A percentile compares a stretch with the other conserved stretches of the same genome.
phyloP scores from a whole-genome alignment of 1,140 invertebrate genomes.

The Probaryconus sp. region DNA sequence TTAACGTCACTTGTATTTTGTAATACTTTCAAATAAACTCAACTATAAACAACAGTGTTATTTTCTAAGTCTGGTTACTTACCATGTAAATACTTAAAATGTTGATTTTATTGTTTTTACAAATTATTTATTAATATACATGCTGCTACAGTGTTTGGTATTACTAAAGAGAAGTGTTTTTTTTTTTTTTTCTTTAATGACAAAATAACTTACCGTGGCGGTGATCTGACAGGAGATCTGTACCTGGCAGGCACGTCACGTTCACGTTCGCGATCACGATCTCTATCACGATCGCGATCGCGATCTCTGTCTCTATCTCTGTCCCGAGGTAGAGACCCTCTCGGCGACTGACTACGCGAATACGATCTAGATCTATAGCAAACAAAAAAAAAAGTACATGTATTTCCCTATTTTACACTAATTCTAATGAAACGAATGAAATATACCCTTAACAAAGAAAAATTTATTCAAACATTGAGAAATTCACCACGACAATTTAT shows the following conservation, averaged over 20 bases:
- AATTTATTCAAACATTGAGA: too few species aligned
- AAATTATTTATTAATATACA: neutral
- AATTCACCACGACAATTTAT: too few species aligned
- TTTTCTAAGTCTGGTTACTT: too few species aligned
- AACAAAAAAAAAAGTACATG: slow-evolving; percentile 28
- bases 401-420: neutral
- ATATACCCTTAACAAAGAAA: too few species aligned
- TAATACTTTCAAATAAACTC: too few species aligned
- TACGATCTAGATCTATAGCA: slow-evolving; percentile 73
- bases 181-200: slow-evolving; percentile 5
- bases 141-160: neutral
- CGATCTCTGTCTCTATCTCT: slow-evolving; percentile 69
- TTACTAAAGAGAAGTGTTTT: slow-evolving; percentile 9
- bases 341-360: slow-evolving; percentile 75
- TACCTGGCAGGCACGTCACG: slow-evolving; percentile 73
- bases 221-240: slow-evolving; percentile 78
- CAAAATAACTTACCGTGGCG: slow-evolving; percentile 73
- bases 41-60: too few species aligned
- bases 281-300: slow-evolving; percentile 59
- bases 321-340: slow-evolving; percentile 71
- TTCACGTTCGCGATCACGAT: slow-evolving; percentile 66
- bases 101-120: too few species aligned
- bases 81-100: too few species aligned
- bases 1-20: too few species aligned
- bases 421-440: too few species aligned